Percentiles rank a stretch among this genome's conserved stretches.
These are phyloP conservation scores for Drosophila mayri DNA, from an alignment of 1,140 invertebrate genomes.

Conservation along the genomic window DNA sequence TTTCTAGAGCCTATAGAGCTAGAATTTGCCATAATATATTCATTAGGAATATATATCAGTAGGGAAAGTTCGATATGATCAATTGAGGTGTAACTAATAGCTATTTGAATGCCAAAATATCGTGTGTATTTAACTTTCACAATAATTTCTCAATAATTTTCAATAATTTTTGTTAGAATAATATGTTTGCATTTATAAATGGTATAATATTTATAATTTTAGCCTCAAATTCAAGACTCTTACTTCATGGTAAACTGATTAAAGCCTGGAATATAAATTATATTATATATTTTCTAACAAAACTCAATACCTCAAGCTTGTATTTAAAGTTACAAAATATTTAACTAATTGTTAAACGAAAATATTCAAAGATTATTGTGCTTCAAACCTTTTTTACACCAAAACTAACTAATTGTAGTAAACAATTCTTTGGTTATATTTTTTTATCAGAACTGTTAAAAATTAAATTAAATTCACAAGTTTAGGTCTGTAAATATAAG, in stretches of 20 bases:
- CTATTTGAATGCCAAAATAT: not conserved
- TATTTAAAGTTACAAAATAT: not conserved
- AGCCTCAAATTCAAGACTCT: not conserved
- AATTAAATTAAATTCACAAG: not conserved
- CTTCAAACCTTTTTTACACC: not conserved
- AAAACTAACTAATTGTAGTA: not conserved
- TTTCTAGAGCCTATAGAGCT: no score
- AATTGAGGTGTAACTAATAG: not conserved
- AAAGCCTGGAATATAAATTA: not conserved
- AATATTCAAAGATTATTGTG: not conserved
- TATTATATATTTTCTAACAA: no score
- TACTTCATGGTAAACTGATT: not conserved
- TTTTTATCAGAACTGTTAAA: not conserved
- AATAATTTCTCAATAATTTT: not conserved
- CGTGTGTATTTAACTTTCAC: not conserved
- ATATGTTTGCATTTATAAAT: not conserved
- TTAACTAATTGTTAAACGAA: not conserved
- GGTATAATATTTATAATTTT: not conserved
- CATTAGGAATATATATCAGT: not conserved
- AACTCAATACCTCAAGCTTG: not conserved
- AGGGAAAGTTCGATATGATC: not conserved
- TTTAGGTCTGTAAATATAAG: not conserved
- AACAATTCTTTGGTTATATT: not conserved
- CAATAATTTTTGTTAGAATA: not conserved
- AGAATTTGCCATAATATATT: not conserved